Percentiles rank a stretch among this genome's conserved stretches.
phyloP scores from a whole-genome alignment of 2,888 invertebrate genomes.

The Azorinus chamasolen region DNA sequence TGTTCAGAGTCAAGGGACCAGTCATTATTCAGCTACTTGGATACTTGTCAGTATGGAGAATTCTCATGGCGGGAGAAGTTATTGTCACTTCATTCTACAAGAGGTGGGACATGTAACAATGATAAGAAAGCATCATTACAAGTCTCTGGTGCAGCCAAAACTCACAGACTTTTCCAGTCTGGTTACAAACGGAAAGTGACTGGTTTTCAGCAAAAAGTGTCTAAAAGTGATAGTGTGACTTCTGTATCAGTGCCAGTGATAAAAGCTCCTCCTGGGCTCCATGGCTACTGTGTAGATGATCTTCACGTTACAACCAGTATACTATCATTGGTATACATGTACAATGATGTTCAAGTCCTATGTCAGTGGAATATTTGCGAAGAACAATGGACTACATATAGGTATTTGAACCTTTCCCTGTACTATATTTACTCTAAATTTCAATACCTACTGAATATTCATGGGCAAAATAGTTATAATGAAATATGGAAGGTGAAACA shows the following conservation, averaged over 20 bases:
- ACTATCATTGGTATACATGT: conserved; percentile 42
- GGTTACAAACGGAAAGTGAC: conserved; percentile 16
- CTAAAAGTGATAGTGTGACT: neutral
- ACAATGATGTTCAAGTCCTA: conserved; percentile 49
- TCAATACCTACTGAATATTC: too few relatives aligned
- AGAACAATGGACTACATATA: conserved; percentile 40
- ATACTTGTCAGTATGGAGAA: conserved; percentile 68
- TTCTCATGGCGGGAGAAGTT: conserved; percentile 66
- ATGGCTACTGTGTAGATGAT: conserved; percentile 54
- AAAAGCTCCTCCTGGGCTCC: conserved; percentile 33
- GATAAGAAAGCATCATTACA: too few relatives aligned
- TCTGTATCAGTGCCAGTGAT: conserved; percentile 1
- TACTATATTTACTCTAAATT: too few relatives aligned
- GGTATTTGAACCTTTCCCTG: too few relatives aligned
- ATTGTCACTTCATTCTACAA: conserved; percentile 31
- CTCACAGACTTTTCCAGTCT: neutral
- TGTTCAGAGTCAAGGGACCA: too few relatives aligned
- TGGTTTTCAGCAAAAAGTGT: conserved; percentile 49
- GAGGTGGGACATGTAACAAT: neutral
- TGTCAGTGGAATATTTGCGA: conserved; percentile 47
- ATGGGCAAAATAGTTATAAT: too few relatives aligned
- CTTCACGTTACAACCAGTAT: conserved; percentile 24
- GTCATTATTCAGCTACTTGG: neutral
- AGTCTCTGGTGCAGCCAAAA: neutral
- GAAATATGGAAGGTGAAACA: too few relatives aligned